Conservation (phyloP, 2,888 invertebrate genomes). For the Sarcophaga caerulescens region DNA sequence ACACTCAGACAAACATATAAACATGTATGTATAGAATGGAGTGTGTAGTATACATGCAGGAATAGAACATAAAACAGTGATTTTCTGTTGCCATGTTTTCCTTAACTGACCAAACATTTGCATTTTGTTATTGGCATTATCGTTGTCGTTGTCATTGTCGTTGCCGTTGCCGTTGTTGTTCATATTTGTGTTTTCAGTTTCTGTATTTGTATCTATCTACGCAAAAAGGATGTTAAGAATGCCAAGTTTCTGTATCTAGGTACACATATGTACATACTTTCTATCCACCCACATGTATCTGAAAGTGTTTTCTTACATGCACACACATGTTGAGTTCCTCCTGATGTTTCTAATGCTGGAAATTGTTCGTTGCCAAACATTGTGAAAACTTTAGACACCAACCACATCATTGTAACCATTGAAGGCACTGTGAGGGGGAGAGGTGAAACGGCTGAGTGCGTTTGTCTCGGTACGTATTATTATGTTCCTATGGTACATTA, state of each 20-base stretch:
- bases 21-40: not conserved
- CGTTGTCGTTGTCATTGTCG: not conserved
- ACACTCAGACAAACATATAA: not conserved
- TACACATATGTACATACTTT: not conserved
- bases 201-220: not conserved
- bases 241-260: not conserved
- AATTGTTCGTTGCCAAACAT: slow-evolving; percentile 4
- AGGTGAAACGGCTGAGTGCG: not conserved
- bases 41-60: not conserved
- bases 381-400: slow-evolving; percentile 29
- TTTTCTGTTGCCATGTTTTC: slow-evolving; percentile 45
- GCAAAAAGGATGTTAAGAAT: slow-evolving; percentile 16
- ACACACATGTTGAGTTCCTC: not conserved
- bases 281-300: not conserved
- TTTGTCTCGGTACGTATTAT: not conserved
- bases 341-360: not conserved
- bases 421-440: not conserved
- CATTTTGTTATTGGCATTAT: slow-evolving; percentile 13
- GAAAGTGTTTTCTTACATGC: not conserved
- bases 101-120: slow-evolving; percentile 45
- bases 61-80: slow-evolving; percentile 24
- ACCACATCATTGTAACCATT: slow-evolving; percentile 29
- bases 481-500: not conserved
- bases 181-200: no score
- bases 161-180: not conserved